A percentile compares a stretch with the other conserved stretches of the same genome.
phyloP scores from a whole-genome alignment of 37 sponge, comb jelly and placozoan genomes.

The Amphimedon queenslandica region DNA sequence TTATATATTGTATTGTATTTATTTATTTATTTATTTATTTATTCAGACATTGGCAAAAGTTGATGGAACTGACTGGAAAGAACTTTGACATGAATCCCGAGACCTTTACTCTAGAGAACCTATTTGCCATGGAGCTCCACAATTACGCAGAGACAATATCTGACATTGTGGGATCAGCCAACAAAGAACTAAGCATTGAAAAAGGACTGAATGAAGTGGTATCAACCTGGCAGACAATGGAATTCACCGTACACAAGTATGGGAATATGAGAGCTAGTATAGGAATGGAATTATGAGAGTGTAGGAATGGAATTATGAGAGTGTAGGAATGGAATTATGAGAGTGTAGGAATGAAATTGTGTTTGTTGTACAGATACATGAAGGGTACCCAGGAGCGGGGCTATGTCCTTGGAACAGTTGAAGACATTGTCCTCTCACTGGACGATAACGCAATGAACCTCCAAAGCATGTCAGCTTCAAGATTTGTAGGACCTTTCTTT shows the following conservation, averaged over 20 bases:
- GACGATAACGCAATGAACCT: slow-evolving; percentile 99
- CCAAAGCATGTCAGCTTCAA: slow-evolving; percentile 99
- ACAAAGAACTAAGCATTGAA: slow-evolving; percentile 98
- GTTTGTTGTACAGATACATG: slow-evolving; percentile 60
- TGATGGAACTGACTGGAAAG: slow-evolving; percentile 94
- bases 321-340: no score
- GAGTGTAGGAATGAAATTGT: neutral
- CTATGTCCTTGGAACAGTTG: slow-evolving; percentile 86
- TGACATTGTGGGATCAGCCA: slow-evolving; percentile 96
- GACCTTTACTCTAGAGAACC: slow-evolving; percentile 95
- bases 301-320: no score
- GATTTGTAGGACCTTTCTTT: slow-evolving; percentile 93
- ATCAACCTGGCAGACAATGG: slow-evolving; percentile 82
- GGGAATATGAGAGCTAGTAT: no score
- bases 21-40: neutral
- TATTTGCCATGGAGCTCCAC: slow-evolving; percentile 99
- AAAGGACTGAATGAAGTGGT: slow-evolving; percentile 91
- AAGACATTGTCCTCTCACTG: slow-evolving; percentile 91
- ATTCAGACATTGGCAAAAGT: slow-evolving; percentile 93
- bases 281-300: no score
- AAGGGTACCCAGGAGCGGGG: slow-evolving; percentile 96
- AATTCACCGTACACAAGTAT: slow-evolving; percentile 85
- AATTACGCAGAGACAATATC: slow-evolving; percentile 94
- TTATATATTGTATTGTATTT: neutral
- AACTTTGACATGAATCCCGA: slow-evolving; percentile 99